Percentiles rank a stretch among this genome's conserved stretches.
phyloP scores from a whole-genome alignment of 2,888 invertebrate genomes.

The Drosophila maculinotata region DNA sequence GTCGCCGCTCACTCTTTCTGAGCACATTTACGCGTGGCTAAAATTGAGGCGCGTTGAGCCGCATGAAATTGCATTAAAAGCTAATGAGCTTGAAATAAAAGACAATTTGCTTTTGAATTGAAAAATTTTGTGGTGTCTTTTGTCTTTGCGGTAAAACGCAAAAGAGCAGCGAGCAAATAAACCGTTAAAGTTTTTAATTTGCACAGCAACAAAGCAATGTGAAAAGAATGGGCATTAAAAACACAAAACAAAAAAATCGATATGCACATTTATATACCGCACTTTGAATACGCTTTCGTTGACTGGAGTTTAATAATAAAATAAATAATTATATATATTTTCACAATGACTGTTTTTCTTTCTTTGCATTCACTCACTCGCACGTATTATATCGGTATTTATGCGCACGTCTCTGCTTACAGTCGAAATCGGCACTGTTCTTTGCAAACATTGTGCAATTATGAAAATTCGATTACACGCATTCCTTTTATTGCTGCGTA shows the following conservation, averaged over 20 bases:
- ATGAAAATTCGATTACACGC: conserved; percentile 31
- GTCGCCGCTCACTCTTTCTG: conserved; percentile 21
- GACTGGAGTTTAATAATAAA: too few relatives aligned
- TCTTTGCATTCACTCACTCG: not conserved
- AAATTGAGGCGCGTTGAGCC: conserved; percentile 74
- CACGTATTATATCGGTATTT: not conserved
- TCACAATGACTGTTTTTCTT: too few relatives aligned
- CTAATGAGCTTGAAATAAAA: conserved; percentile 78
- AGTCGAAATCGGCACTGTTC: conserved; percentile 2
- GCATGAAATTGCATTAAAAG: conserved; percentile 79
- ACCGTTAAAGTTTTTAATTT: conserved; percentile 52
- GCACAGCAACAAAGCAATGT: conserved; percentile 13
- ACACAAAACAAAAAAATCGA: conserved; percentile 4
- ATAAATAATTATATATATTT: too few relatives aligned
- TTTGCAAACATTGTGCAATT: conserved; percentile 17
- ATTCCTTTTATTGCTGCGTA: too few relatives aligned
- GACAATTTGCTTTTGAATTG: conserved; percentile 76
- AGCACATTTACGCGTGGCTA: conserved; percentile 67
- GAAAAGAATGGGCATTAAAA: conserved; percentile 12
- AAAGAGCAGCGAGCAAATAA: conserved; percentile 21
- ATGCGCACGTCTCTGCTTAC: too few relatives aligned
- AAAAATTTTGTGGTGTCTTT: conserved; percentile 33
- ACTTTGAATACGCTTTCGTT: conserved; percentile 11
- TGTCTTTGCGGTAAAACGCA: conserved; percentile 28
- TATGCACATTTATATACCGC: not conserved